phyloP scores from a whole-genome alignment of 1,140 invertebrate species.

The Drosophila fuyamai region DNA sequence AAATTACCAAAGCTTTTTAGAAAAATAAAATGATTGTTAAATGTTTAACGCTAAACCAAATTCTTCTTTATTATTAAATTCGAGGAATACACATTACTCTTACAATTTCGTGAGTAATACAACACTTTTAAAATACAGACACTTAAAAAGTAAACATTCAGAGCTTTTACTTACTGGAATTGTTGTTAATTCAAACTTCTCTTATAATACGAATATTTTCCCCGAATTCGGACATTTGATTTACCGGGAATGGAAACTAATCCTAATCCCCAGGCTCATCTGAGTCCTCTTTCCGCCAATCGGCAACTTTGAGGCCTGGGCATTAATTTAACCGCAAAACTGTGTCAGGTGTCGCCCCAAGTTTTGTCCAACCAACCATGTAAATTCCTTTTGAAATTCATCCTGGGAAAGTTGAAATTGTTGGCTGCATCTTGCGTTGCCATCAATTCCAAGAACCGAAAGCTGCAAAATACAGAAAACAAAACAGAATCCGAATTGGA shows the following conservation, averaged over 20 bases:
- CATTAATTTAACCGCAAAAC: slow-evolving; percentile 32
- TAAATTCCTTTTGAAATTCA: slow-evolving; percentile 45
- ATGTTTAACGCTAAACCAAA: too few relatives aligned
- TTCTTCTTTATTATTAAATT: too few relatives aligned
- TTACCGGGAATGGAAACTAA: slow-evolving; percentile 15
- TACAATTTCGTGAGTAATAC: too few relatives aligned
- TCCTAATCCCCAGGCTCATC: slow-evolving; percentile 17
- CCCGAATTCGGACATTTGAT: not conserved
- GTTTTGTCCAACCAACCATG: slow-evolving; percentile 10
- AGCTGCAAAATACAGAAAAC: not conserved
- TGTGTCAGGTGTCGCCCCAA: slow-evolving; percentile 41
- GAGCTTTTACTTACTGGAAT: too few relatives aligned
- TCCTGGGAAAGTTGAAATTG: slow-evolving; percentile 28
- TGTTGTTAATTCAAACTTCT: too few relatives aligned
- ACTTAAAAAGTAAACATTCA: too few relatives aligned
- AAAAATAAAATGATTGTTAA: too few relatives aligned
- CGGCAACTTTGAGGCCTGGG: not conserved
- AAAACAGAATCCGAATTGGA: slow-evolving; percentile 15
- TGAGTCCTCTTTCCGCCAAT: slow-evolving; percentile 9
- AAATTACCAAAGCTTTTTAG: too few relatives aligned
- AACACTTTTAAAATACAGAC: too few relatives aligned
- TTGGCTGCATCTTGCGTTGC: slow-evolving; percentile 41
- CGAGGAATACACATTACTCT: too few relatives aligned
- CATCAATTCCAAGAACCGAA: slow-evolving; percentile 41
- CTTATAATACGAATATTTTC: not conserved